Base-by-base conservation (phyloP, 1,140 invertebrate species). In the Trachelipus rathkii region DNA sequence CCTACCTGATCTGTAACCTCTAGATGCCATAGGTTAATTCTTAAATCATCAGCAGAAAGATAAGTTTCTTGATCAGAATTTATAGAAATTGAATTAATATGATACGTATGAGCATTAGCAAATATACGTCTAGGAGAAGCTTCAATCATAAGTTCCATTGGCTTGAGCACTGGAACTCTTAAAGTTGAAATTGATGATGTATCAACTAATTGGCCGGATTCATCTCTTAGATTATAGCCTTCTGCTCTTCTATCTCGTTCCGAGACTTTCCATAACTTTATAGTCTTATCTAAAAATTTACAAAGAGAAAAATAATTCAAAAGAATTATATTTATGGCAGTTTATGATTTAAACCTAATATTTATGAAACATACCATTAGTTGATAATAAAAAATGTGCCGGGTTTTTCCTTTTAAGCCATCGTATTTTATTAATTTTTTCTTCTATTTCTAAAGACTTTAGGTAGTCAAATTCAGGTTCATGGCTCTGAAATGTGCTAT, bases 401-500 rank as follows among this genome's bases (percentile, higher is more conserved):
- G 95, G 95, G 87, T 99, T 99, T 87, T 96, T 96, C 83, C 96
- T 88, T 85, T 94, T 95, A 68, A 99, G 87, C 97, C 97, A 99
- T 86, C 96, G 89, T 80, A 99, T 99, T 90, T 99, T 99, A 88
- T 99, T 99, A 83, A 99, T 99, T 89, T 99, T 99, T 88, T 99
- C 98, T 89, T 99, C 98, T 85, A 99, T 99, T 88, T 99, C 97
- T 86, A 99, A 89, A 83, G 95, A 98, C 88, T 99, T 99, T 84
- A 99, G 90, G 87, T 99, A 99, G 87, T 99, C 97, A 87, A 99
- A 99, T 87, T 99, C 98, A 24, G 98, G 97, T 85, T 99, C 98
- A 86, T 99, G 98, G 83, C 95, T 98, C 88, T 99, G 97, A 88
- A 99, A 99, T 82, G 98, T 99, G 84, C 95, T 98, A 87, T 99